Evolutionary conservation across 1,140 invertebrate genomes (phyloP).

Genomic region (Ptiloglossa arizonensis): DNA sequence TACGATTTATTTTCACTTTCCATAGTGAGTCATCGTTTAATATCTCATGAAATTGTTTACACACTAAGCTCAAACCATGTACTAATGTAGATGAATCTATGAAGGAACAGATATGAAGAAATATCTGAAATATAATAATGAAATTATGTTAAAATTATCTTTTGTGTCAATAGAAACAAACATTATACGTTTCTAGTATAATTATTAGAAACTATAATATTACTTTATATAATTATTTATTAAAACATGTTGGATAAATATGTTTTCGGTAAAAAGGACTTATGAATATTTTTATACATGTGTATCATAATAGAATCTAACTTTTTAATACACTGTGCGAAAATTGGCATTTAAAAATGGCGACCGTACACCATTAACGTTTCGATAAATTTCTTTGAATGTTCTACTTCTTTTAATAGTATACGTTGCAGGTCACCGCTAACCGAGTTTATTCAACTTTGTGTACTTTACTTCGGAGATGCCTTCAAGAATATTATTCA

Average conservation of each 20-base stretch:
- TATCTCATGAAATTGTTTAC: conserved; percentile 76
- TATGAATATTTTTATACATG: neutral
- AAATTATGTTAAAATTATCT: conserved; percentile 6
- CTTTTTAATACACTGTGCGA: conserved; percentile 1
- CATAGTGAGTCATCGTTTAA: conserved; percentile 76
- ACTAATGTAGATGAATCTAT: conserved; percentile 75
- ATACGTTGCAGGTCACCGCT: neutral
- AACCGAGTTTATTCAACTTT: conserved; percentile 21
- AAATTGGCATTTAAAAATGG: conserved; percentile 35
- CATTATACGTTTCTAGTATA: too few species aligned
- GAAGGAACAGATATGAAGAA: conserved; percentile 77
- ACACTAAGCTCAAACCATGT: conserved; percentile 70
- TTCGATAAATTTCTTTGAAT: neutral
- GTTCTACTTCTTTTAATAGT: conserved; percentile 16
- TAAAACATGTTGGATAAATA: neutral
- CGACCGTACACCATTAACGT: neutral
- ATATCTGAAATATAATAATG: conserved; percentile 71
- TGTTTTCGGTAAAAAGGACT: neutral
- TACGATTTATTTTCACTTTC: conserved; percentile 74
- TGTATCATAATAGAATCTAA: neutral
- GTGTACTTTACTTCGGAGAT: neutral
- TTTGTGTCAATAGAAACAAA: neutral
- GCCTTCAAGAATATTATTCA: neutral
- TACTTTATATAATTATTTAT: neutral
- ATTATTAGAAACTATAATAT: neutral